Evolutionary conservation across 2,888 invertebrate species (phyloP).

Genomic region (Odontocolon sp.): DNA sequence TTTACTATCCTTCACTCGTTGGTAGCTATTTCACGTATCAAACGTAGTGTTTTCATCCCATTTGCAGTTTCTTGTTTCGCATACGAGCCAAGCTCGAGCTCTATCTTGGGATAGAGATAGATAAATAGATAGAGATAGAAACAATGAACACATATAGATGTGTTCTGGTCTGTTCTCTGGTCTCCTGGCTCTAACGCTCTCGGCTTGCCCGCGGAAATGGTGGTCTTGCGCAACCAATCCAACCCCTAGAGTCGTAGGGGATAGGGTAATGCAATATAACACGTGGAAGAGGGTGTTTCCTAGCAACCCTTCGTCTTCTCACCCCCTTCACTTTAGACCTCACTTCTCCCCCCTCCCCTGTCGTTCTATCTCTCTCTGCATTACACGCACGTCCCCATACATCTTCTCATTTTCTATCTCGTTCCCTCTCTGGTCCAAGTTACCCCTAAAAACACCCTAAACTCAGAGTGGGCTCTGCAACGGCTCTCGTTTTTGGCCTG

Average conservation of each 20-base stretch:
- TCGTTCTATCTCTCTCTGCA: conserved; percentile 5
- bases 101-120: conserved; percentile 12
- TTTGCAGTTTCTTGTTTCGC: conserved; percentile 9
- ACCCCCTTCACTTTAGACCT: conserved; percentile 59
- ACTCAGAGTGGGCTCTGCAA: conserved; percentile 59
- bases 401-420: neutral
- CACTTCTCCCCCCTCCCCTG: conserved; percentile 15
- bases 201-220: conserved; percentile 62
- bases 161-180: conserved; percentile 24
- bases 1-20: neutral
- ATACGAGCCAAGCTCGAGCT: neutral
- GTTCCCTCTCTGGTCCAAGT: conserved; percentile 48
- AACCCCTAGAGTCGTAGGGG: conserved; percentile 61
- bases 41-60: neutral
- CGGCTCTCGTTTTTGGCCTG: conserved; percentile 33
- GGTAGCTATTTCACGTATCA: conserved; percentile 1
- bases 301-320: conserved; percentile 79
- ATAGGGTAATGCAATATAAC: conserved; percentile 79
- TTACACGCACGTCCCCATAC: neutral
- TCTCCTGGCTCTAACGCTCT: conserved; percentile 3
- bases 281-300: conserved; percentile 78
- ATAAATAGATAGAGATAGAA: neutral
- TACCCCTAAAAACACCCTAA: conserved; percentile 67
- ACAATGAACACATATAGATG: neutral
- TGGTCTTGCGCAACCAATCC: conserved; percentile 73